These are phyloP conservation scores for cattle (Bos taurus) DNA, from an alignment of 2,113 vertebrate genomes.

Conservation along the genomic window ARS-UCD2.0 NC_037354.1:5877001-5877500, in stretches of 20 bases:
- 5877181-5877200: background rate
- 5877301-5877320: background rate
- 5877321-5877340: background rate
- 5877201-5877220: background rate
- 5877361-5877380: background rate
- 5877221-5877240: background rate
- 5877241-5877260: background rate
- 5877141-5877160: background rate
- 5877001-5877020: no score
- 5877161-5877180: accelerated
- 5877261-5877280: background rate
- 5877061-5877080: background rate
- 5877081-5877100: background rate
- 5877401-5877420: background rate
- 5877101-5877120: no score
- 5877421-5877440: no score
- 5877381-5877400: background rate
- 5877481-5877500: background rate
- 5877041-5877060: background rate
- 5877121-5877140: background rate
- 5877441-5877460: background rate
- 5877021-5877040: background rate
- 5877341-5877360: background rate
- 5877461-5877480: background rate
- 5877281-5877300: background rate